Base-by-base conservation (phyloP, 1,140 invertebrate genomes). In the Brachionus rotundiformis region DNA sequence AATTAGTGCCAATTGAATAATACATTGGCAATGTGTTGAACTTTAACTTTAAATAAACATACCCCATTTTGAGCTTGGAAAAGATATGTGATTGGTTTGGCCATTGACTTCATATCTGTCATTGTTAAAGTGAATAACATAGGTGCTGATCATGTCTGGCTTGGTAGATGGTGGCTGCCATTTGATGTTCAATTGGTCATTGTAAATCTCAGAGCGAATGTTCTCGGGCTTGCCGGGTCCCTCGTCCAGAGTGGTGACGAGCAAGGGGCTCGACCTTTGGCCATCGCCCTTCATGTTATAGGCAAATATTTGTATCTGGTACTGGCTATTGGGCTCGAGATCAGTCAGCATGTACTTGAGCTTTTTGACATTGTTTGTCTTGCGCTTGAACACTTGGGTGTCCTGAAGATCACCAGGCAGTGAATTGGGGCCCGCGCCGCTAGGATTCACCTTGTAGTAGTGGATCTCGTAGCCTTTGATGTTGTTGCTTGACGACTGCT, bases 391-490 rank as follows among this genome's bases (percentile, higher is more conserved):
- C 16, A 73, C 19, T 25, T 73, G 68, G 4, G 68, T 73, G 1
- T 73, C 68, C 29, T 73, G 19, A 19, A 33, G 6, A 16, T 44
- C 68, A 23, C 8, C 44, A 10, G 11, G n/a, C 1, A 25, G n/a
- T 11, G 36, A 25, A 25, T 16, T 13, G n/a, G 19, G 11, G 36
- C 36, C 39, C 6, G 36, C 27, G 5, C 19, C 19, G 29, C 23
- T 8, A 5, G 47, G 16, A 63, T 19, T 63, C 31, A 79, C 76
- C 16, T 79, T 54, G 25, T 59, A 79, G 13, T 59, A 79, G 36
- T 79, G 76, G 11, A 79, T 79, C 54, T 79, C 76, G 23, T 79
- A 79, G 76, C 76, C 76, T 61, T 79, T 79, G 6, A 79, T 41
- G 33, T 59, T 63, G 23, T 36, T 39, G 11, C 29, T 25, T 39